These are phyloP conservation scores for Apamea sordens DNA, from an alignment of 2,888 invertebrate species.

Conservation along the genomic window DNA sequence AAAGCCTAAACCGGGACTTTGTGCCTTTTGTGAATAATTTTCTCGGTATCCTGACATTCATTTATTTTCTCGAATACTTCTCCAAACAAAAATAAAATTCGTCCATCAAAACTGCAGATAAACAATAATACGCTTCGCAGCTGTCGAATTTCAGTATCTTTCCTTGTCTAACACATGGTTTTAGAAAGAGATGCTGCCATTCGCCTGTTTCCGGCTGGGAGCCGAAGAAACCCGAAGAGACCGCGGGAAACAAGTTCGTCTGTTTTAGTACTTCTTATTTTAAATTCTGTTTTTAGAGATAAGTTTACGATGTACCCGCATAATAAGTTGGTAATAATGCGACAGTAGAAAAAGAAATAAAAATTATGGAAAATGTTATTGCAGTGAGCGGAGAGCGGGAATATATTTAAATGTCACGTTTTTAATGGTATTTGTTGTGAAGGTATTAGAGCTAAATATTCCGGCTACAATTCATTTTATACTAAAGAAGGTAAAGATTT, in stretches of 20 bases:
- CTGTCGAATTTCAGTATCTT: constrained; percentile 59
- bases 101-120: constrained; percentile 54
- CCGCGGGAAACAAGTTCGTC: constrained; percentile 49
- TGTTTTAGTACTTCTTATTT: constrained; percentile 49
- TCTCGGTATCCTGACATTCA: constrained; percentile 31
- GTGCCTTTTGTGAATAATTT: constrained; percentile 37
- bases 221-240: constrained; percentile 57
- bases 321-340: constrained; percentile 36
- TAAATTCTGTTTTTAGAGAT: constrained; percentile 48
- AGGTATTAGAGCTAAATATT: not conserved
- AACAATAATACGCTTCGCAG: constrained; percentile 57
- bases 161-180: constrained; percentile 35
- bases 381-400: not conserved
- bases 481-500: not conserved
- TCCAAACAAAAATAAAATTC: constrained; percentile 46
- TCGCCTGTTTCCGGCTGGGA: constrained; percentile 53
- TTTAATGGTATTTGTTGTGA: not conserved
- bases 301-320: constrained; percentile 55
- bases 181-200: constrained; percentile 54
- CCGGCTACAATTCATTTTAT: not conserved
- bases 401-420: constrained; percentile 8
- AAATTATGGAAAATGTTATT: constrained; percentile 14
- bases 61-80: constrained; percentile 40
- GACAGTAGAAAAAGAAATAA: constrained; percentile 13
- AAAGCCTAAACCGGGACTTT: not conserved